Conservation (phyloP, 2,888 invertebrate species). For the Campoplex nolae region DNA sequence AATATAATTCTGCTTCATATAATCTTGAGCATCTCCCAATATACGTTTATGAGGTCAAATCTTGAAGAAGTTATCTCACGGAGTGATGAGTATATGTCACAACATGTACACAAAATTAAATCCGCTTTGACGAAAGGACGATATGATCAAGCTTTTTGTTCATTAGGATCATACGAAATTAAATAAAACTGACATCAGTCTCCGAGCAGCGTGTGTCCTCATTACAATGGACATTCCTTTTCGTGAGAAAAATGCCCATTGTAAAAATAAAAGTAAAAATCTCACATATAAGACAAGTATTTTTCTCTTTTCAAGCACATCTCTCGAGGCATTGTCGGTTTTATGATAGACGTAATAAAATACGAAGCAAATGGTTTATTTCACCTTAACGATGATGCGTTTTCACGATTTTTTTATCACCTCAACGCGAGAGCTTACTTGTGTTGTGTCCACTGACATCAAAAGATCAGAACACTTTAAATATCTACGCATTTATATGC, state of each 20-base stretch:
- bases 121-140: not conserved
- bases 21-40: not conserved
- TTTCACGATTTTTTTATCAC: constrained; percentile 33
- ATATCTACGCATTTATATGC: constrained; percentile 4
- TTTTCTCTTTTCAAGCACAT: not conserved
- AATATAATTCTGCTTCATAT: not conserved
- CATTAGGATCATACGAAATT: not conserved
- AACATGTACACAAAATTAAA: not conserved
- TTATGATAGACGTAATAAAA: constrained; percentile 35
- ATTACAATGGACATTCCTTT: constrained; percentile 11
- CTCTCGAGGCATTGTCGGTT: constrained; percentile 7
- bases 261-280: constrained; percentile 7
- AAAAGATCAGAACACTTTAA: constrained; percentile 38
- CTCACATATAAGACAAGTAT: not conserved
- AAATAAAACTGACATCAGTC: not conserved
- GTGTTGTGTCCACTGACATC: not conserved
- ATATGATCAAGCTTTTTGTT: not conserved
- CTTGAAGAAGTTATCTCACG: not conserved
- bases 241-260: not conserved
- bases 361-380: constrained; percentile 39
- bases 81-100: not conserved
- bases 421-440: constrained; percentile 7
- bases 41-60: not conserved
- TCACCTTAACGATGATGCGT: constrained; percentile 33
- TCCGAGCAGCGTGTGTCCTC: constrained; percentile 1